Conservation (phyloP, 2,113 vertebrate species). For the Entomyzon cyanotis region DNA sequence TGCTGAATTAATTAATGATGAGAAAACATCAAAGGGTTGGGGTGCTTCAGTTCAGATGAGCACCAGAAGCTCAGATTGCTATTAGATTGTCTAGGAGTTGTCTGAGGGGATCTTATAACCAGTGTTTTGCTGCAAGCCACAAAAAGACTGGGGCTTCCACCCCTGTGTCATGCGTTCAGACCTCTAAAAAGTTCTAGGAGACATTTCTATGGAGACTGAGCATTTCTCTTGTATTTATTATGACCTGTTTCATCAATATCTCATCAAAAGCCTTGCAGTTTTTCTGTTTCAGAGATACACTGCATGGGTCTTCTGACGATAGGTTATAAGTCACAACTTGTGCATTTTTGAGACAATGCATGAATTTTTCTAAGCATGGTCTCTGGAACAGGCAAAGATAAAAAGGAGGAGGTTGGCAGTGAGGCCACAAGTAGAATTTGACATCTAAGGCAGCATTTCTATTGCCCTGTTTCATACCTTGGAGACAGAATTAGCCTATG, state of each 20-base stretch:
- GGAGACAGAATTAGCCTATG: neutral
- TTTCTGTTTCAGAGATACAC: neutral
- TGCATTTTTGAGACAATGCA: neutral
- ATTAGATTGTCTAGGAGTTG: neutral
- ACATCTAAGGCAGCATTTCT: neutral
- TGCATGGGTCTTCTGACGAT: neutral
- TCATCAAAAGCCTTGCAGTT: neutral
- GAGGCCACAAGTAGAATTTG: neutral
- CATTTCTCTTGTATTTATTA: neutral
- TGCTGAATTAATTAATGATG: slow-evolving; percentile 35
- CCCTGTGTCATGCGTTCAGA: neutral
- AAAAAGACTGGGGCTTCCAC: neutral
- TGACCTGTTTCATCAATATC: neutral
- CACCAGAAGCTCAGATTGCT: neutral
- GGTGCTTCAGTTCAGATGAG: neutral
- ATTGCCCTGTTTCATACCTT: neutral
- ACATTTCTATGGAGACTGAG: neutral
- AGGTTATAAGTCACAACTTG: neutral
- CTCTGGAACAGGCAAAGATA: neutral
- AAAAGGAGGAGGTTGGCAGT: neutral
- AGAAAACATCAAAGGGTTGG: neutral
- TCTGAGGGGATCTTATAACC: neutral
- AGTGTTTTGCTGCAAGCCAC: neutral
- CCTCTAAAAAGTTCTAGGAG: neutral
- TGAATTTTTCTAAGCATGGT: neutral